Conservation (phyloP, 2,113 vertebrate species). For the Semicossyphus pulcher region DNA sequence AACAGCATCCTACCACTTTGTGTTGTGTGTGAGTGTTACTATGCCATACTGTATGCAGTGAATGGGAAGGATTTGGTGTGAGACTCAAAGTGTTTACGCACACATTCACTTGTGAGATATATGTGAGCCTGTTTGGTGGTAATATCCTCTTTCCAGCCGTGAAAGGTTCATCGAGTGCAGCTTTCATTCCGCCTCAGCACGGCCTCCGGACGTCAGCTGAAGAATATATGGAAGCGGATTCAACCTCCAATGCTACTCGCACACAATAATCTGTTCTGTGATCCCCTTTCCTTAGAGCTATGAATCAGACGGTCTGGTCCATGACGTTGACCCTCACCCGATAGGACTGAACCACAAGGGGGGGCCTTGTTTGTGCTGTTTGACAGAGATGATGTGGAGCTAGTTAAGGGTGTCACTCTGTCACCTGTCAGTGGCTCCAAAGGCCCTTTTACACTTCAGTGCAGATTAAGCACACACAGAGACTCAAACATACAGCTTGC, state of each 20-base stretch:
- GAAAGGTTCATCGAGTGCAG: conserved; percentile 2
- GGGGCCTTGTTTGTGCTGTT: neutral
- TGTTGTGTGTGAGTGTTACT: conserved; percentile 5
- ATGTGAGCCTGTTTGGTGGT: neutral
- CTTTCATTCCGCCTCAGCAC: neutral
- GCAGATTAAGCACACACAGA: neutral
- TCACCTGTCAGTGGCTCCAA: conserved; percentile 14
- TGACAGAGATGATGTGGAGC: conserved; percentile 11
- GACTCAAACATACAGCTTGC: neutral
- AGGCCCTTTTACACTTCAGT: conserved; percentile 9
- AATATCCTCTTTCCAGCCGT: neutral
- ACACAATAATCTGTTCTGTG: neutral
- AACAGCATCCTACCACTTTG: neutral
- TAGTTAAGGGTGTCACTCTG: neutral
- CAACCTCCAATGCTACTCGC: neutral
- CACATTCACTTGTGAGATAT: neutral
- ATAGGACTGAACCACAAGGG: neutral
- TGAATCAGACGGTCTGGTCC: conserved; percentile 15
- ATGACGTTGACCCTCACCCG: neutral
- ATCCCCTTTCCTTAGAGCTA: neutral
- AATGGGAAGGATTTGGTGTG: conserved; percentile 9
- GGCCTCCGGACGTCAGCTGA: neutral
- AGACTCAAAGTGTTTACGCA: conserved; percentile 1
- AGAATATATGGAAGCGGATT: conserved; percentile 14
- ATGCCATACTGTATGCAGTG: neutral